phyloP scores from a whole-genome alignment of 1,140 invertebrate genomes.

The Piezodorus guildinii region DNA sequence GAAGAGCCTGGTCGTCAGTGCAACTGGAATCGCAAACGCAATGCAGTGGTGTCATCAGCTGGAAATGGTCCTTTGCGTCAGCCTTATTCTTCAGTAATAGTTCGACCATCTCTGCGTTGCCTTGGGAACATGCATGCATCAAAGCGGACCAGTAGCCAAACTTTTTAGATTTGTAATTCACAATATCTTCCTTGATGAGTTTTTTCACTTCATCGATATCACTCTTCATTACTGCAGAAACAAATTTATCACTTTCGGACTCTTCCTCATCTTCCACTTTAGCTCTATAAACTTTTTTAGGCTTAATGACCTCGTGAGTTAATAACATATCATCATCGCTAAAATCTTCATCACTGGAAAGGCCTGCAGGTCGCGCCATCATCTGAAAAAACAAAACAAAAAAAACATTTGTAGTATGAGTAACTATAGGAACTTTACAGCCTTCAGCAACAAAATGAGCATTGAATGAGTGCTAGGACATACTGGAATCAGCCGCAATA shows the following conservation, averaged over 20 bases:
- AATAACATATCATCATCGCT: conserved; percentile 15
- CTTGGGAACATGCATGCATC: conserved; percentile 37
- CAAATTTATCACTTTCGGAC: neutral
- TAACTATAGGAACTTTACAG: neutral
- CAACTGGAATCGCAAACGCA: conserved; percentile 19
- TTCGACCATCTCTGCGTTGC: conserved; percentile 33
- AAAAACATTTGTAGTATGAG: neutral
- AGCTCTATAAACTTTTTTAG: conserved; percentile 21
- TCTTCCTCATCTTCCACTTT: neutral
- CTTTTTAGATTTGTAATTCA: conserved; percentile 33
- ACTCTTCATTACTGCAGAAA: conserved; percentile 8
- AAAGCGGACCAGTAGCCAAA: conserved; percentile 36
- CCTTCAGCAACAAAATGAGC: too few species aligned
- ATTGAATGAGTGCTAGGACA: too few species aligned
- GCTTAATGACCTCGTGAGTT: neutral
- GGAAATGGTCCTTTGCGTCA: neutral
- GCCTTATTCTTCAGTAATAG: conserved; percentile 30
- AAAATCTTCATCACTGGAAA: conserved; percentile 16
- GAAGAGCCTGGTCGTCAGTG: conserved; percentile 15
- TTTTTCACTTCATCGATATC: conserved; percentile 18
- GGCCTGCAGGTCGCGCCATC: conserved; percentile 17
- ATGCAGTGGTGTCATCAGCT: conserved; percentile 16
- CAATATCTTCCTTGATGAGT: conserved; percentile 28
- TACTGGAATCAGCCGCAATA: too few species aligned
- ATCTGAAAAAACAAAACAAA: neutral